Evolutionary conservation across 1,140 invertebrate genomes (phyloP).

Genomic region (Diachasmimorpha longicaudata): DNA sequence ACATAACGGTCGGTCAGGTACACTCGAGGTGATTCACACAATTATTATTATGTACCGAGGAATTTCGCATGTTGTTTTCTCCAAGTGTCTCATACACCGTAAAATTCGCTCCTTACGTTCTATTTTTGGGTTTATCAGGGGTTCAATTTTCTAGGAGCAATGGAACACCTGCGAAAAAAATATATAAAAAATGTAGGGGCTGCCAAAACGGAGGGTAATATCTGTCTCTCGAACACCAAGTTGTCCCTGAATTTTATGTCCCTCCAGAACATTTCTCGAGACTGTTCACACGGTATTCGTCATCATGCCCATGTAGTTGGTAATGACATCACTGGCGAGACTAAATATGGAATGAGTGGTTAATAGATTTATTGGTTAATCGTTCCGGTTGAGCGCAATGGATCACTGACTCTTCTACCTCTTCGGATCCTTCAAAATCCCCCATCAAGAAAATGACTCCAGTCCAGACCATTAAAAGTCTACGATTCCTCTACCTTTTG

Average conservation of each 20-base stretch:
- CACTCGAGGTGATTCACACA: conserved; percentile 32
- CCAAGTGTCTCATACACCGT: not conserved
- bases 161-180: too few species aligned
- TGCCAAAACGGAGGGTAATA: too few species aligned
- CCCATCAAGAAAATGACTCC: too few species aligned
- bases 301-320: too few species aligned
- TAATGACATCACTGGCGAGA: not conserved
- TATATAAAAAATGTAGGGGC: too few species aligned
- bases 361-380: conserved; percentile 11
- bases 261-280: too few species aligned
- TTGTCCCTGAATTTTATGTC: too few species aligned
- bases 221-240: too few species aligned
- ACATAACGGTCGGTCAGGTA: conserved; percentile 23
- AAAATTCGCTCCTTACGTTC: not conserved
- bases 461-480: too few species aligned
- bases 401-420: not conserved
- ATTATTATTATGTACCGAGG: conserved; percentile 33
- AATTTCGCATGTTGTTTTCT: conserved; percentile 7
- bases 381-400: conserved; percentile 2
- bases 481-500: too few species aligned
- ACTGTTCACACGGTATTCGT: too few species aligned
- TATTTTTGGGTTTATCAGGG: not conserved
- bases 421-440: not conserved
- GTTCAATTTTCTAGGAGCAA: not conserved
- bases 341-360: not conserved